Evolutionary conservation across 2,797 vertebrate species (phyloP).

Genomic region (Takifugu rubripes): DNA sequence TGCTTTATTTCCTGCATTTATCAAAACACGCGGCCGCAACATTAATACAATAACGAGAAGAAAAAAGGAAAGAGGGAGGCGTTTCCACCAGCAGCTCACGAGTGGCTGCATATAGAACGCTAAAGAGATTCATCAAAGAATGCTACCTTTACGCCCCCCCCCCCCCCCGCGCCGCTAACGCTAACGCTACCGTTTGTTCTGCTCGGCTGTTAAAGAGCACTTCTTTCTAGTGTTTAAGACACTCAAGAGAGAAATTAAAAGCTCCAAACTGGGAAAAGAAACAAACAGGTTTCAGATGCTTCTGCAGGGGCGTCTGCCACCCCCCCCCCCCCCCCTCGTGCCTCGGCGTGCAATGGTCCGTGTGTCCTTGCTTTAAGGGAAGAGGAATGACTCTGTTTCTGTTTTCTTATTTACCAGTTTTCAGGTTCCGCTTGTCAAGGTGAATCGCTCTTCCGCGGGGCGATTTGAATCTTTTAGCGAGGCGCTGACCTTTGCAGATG

Average conservation of each 20-base stretch:
- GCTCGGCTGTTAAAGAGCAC: conserved; percentile 39
- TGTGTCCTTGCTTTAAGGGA: conserved; percentile 42
- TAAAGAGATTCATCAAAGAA: conserved; percentile 54
- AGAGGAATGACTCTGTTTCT: conserved; percentile 47
- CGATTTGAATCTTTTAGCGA: conserved; percentile 76
- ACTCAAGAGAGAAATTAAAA: not conserved
- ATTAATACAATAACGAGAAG: conserved; percentile 59
- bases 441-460: conserved; percentile 66
- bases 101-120: conserved; percentile 60
- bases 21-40: conserved; percentile 68
- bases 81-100: conserved; percentile 40
- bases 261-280: conserved; percentile 2
- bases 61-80: conserved; percentile 20
- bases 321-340: conserved; percentile 10
- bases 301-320: not conserved
- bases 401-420: conserved; percentile 69
- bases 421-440: conserved; percentile 72
- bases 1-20: conserved; percentile 74
- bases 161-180: conserved; percentile 21
- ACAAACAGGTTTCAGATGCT: conserved; percentile 1
- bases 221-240: conserved; percentile 4
- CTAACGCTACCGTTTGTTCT: conserved; percentile 54
- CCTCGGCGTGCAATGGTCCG: conserved; percentile 36
- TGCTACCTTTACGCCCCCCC: conserved; percentile 38
- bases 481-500: conserved; percentile 76